Base-by-base conservation (phyloP, 1,140 invertebrate genomes). In the Ceratina calcarata region DNA sequence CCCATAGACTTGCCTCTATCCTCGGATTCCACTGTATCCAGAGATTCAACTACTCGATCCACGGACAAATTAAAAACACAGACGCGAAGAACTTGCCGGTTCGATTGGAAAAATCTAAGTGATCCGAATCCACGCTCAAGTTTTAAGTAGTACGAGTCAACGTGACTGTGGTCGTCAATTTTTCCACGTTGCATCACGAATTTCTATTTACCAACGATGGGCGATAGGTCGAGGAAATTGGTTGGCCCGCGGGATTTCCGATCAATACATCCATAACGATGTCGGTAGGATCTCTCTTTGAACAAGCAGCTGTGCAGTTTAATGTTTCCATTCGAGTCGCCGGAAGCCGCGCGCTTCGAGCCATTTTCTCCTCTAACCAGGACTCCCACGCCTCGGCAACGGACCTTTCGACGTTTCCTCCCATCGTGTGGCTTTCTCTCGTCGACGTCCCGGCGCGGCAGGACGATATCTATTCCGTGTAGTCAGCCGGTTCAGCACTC, bases 241-340 rank as follows among this genome's bases (percentile, higher is more conserved):
- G 57, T 8, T 8, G 53, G 18, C 15, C 20, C 15, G 58, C 4
- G 10, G 16, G 58, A 55, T 53, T 6, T 15, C 16, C 2, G 22
- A 58, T 68, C 64, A 53, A 76, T 55, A 24, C 45, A 78, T 78
- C 22, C 66, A 27, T 53, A 49, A 77, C 57, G 55, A 45, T 57
- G 22, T 18, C 55, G 55, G n/a, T 18, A 22, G 24, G 16, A 24
- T 57, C 51, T 15, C 74, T 55, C 55, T 70, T 62, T 32, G 66
- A 45, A n/a, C 49, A 68, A 18, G 58, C 32, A 37, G 20, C 55
- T 68, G 83, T 68, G 49, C 77, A 85, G 62, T 85, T 84, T 84
- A 80, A 84, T 37, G 73, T 84, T 77, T 68, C 83, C 65, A 80
- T 72, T 58, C 67, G 69, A 69, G 61, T 61, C 37, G 57, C 27